Evolutionary conservation across 2,113 vertebrate species (phyloP), one percentile per base, ranked within the genome.

Genomic region (Eonycteris spelaea): DNA sequence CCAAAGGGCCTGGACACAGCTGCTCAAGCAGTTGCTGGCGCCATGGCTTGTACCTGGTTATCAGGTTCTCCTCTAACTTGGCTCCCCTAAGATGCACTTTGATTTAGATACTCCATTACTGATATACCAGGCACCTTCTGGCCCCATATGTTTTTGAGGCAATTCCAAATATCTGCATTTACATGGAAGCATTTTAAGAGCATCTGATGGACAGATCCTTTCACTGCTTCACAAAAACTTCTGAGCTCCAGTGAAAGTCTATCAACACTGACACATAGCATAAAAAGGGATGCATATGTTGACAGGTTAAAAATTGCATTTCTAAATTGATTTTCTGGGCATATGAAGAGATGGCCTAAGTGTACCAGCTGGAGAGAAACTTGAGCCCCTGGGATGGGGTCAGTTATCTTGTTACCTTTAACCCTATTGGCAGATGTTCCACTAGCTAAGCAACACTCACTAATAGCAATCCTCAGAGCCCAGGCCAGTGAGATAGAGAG

Each of bases 81-180:
- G 93, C 87, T 94, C 51, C 92, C 84, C 79, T 95, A 97, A 61
- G 45, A 97, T 96, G 59, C 68, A 86, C 79, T 97, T 79, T 75
- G 97, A 98, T 95, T 97, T 97, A 97, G 97, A 98, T 97, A 97
- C 57, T 97, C 68, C 94, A 93, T 97, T 96, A 92, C 94, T 90
- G 95, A 95, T 85, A 90, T 86, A 89, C 12, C 90, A 53, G 35
- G 28, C 22, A 78, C 43, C 95, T 84, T 75, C 40, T 88, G 95
- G 65, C 30, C 86, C 96, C 74, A 70, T 65, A 93, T 3, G 92
- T 94, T 75, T 91, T 95, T 95, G 82, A 45, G 86, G 9, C 91
- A 80, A 79, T 90, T 94, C 95, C 94, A 97, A 97, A 94, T 30
- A 30, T 68, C 63, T 16, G 30, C 48, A 26, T 71, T 96, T 93